These are phyloP conservation scores for Agrochola lychnidis DNA, from an alignment of 2,888 invertebrate genomes.

Conservation along the genomic window DNA sequence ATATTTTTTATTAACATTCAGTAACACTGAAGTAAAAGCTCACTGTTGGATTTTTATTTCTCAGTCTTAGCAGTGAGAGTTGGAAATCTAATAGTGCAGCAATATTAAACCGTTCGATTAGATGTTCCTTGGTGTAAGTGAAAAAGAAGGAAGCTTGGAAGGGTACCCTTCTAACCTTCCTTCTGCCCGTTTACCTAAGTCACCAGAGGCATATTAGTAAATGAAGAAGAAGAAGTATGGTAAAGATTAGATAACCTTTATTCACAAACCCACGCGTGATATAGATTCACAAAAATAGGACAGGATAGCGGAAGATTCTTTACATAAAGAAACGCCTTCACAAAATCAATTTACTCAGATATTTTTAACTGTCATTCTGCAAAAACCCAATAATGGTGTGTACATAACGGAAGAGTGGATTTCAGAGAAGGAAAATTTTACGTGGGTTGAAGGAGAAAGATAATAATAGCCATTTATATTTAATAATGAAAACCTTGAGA, in stretches of 20 bases:
- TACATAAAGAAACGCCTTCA: slow-evolving; percentile 4
- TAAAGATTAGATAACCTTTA: neutral
- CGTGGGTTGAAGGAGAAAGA: slow-evolving; percentile 5
- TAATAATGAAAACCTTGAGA: neutral
- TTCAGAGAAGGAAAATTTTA: neutral
- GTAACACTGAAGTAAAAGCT: too few relatives aligned
- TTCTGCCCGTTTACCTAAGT: too few relatives aligned
- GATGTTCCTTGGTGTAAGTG: too few relatives aligned
- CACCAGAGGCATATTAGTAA: too few relatives aligned
- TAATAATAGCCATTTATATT: slow-evolving; percentile 15
- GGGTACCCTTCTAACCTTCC: too few relatives aligned
- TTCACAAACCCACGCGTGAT: neutral
- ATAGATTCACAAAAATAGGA: neutral
- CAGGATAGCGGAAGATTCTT: neutral
- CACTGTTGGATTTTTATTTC: too few relatives aligned
- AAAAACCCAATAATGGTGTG: slow-evolving; percentile 2
- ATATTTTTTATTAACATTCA: too few relatives aligned
- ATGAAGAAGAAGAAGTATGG: too few relatives aligned
- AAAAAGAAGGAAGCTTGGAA: too few relatives aligned
- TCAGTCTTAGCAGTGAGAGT: too few relatives aligned
- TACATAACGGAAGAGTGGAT: slow-evolving; percentile 2
- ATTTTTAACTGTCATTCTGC: slow-evolving; percentile 12
- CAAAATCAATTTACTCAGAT: neutral
- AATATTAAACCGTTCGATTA: too few relatives aligned
- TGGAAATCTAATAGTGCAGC: too few relatives aligned